Conservation (phyloP, 2,888 invertebrate genomes). For the Allacma fusca region DNA sequence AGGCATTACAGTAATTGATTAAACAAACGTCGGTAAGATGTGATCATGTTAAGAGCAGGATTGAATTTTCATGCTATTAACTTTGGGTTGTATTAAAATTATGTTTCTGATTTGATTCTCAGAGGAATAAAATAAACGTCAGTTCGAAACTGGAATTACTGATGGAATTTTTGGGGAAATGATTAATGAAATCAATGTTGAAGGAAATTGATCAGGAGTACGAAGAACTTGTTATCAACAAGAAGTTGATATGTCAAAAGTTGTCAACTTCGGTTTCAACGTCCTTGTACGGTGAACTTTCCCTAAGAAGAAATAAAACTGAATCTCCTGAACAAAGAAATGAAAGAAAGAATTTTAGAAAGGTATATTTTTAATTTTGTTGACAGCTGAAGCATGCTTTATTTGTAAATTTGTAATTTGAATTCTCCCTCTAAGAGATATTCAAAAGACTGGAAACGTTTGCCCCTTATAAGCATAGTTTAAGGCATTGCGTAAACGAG, state of each 20-base stretch:
- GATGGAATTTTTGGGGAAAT: slow-evolving; percentile 70
- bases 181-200: slow-evolving; percentile 75
- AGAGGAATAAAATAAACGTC: slow-evolving; percentile 56
- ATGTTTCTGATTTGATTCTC: not conserved
- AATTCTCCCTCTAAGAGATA: too few relatives aligned
- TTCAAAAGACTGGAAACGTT: too few relatives aligned
- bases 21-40: slow-evolving; percentile 68
- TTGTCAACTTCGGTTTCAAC: slow-evolving; percentile 42
- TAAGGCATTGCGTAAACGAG: too few relatives aligned
- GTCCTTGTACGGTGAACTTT: slow-evolving; percentile 60
- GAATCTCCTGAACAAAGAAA: slow-evolving; percentile 84
- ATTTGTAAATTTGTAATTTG: too few relatives aligned
- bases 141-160: slow-evolving; percentile 77
- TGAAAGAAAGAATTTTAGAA: slow-evolving; percentile 79
- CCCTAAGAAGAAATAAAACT: slow-evolving; percentile 70
- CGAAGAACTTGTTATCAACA: slow-evolving; percentile 47
- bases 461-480: too few relatives aligned
- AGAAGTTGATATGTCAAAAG: too few relatives aligned
- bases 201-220: slow-evolving; percentile 68
- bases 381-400: too few relatives aligned
- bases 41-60: too few relatives aligned
- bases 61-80: too few relatives aligned
- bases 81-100: slow-evolving; percentile 18
- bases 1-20: slow-evolving; percentile 89
- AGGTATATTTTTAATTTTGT: too few relatives aligned